Base-by-base conservation (phyloP, 2,797 vertebrate species). In the Phrynocephalus forsythii region DNA sequence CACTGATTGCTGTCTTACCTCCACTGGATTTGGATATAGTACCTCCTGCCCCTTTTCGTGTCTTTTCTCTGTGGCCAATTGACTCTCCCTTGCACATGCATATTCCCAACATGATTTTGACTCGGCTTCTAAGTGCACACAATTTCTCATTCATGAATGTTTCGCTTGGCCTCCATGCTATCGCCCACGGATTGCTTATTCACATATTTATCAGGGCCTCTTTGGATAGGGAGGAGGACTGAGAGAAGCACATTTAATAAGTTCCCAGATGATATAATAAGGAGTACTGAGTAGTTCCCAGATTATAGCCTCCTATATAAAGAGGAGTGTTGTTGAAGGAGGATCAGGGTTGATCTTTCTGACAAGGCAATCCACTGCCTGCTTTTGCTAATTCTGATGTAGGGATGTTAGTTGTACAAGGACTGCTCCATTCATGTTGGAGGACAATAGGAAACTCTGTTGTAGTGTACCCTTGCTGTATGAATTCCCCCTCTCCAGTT, bases 391-490 rank as follows among this genome's bases (percentile, higher is more conserved):
- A 66, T 44, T 52, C 80, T 52, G 11, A 63, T n/a, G 7, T 68
- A 66, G 52, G 66, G 66, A 30, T 28, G 24, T 60, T 75, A 76
- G 13, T 75, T 81, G n/a, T 18, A 15, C 26, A 66, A 15, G 76
- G 30, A 26, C 11, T 60, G 50, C 44, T 79, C 38, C 75, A 66
- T 86, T 89, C 79, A 56, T 13, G 3, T 3, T 15, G 20, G 10
- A 71, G 30, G 76, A 80, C 87, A 83, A 83, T 88, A 38, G 71
- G 20, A 60, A 80, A 60, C 81, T 88, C 81, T 86, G 80, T 79
- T 60, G 8, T 20, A 30, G 38, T 22, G 3, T 44, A 67, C 16
- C 63, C 82, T 81, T 48, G 76, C 11, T 68, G 22, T 79, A 80
- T 81, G 71, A 84, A 81, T 87, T 50, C 9, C 9, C 24, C 81